Percentiles rank a stretch among this genome's conserved stretches.
Conservation (phyloP, 2,113 vertebrate species). For the Engraulis encrasicolus region DNA sequence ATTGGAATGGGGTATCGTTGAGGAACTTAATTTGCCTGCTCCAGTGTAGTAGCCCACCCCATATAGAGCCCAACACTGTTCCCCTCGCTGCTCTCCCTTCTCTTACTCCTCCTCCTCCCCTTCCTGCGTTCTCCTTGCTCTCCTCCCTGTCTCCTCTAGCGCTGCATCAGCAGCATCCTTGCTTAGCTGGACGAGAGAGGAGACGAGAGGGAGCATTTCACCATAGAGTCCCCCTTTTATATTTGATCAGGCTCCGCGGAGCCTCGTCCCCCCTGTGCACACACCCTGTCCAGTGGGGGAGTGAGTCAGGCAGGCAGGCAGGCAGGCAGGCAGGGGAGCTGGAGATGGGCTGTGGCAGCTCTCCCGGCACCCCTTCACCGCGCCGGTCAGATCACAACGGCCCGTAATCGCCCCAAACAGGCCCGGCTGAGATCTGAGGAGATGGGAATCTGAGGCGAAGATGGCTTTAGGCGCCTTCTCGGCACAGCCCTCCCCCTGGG, state of each 20-base stretch:
- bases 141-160: neutral
- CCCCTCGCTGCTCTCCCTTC: neutral
- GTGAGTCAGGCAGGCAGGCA: neutral
- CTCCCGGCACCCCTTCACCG: conserved; percentile 32
- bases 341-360: conserved; percentile 42
- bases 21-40: neutral
- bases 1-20: neutral
- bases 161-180: neutral
- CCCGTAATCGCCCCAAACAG: conserved; percentile 56
- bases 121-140: neutral
- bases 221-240: neutral
- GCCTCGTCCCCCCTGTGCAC: neutral
- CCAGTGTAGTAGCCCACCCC: neutral
- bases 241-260: neutral
- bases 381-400: conserved; percentile 55
- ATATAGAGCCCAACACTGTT: too few relatives aligned
- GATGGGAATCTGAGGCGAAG: conserved; percentile 56
- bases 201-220: neutral
- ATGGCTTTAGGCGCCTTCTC: conserved; percentile 57
- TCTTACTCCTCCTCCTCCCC: neutral
- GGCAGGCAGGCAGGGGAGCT: conserved; percentile 24
- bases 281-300: neutral
- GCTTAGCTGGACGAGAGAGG: neutral
- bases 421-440: conserved; percentile 58
- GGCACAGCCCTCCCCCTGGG: conserved; percentile 42